Base-by-base conservation (phyloP, 2,888 invertebrate genomes). In the Eupithecia tripunctaria region DNA sequence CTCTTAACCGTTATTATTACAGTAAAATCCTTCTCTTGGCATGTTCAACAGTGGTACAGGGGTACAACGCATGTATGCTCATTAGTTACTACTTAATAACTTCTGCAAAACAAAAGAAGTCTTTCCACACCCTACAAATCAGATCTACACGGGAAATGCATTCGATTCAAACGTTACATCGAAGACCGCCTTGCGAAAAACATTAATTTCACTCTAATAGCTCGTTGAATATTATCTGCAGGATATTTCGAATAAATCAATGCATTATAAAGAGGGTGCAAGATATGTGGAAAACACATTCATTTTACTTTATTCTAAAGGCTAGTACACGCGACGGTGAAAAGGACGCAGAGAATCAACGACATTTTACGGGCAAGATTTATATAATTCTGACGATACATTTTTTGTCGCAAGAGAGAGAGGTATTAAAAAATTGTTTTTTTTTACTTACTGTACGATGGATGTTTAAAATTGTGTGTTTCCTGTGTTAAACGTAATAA, bases 201-300 rank as follows among this genome's bases (percentile, higher is more conserved):
- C 38, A 38, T 59, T 27, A 8, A 60, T 60, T 68, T 67, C n/a
- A 25, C 36, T 41, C 6, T 68, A 67, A 67, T 67, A 56, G n/a
- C 36, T 27, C 27, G 27, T n/a, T 38, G 64, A 21, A 64, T 38
- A 63, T 64, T 64, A 64, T 64, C 66, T 14, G 65, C 65, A 64
- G 47, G 29, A 66, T 21, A 64, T 64, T 38, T 64, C 64, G 38
- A 21, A 14, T 38, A 21, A 21, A 38, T 64, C 36, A 60, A 60
- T 38, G 64, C 64, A n/a, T 32, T 63, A 62, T 59, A 6, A 60
- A 25, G 56, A 18, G 36, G 64, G 14, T 64, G 38, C 21, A 64
- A 36, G 36, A 36, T n/a, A 38, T 38, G 38, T 41, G 59, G 27
- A 69, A 72, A 65, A 67, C 7, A 21, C 38, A 59, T 67, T 60